A percentile compares a stretch with the other conserved stretches of the same genome.
phyloP scores from a whole-genome alignment of 2,888 invertebrate genomes.

The Tribolium freemani region DNA sequence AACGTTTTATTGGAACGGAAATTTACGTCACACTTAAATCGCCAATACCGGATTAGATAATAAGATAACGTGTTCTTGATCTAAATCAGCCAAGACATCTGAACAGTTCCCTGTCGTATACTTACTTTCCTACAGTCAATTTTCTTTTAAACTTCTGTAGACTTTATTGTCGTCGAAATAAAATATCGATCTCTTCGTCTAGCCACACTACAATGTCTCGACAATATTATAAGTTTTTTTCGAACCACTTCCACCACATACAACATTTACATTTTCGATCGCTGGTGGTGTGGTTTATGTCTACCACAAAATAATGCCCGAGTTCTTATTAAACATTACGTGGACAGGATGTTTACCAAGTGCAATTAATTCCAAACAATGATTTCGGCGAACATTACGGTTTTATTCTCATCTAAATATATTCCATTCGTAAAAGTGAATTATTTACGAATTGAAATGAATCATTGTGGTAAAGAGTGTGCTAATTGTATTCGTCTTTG shows the following conservation, averaged over 20 bases:
- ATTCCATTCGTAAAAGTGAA: neutral
- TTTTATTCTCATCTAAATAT: neutral
- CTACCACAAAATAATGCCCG: neutral
- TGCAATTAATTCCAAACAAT: neutral
- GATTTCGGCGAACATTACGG: neutral
- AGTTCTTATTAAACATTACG: conserved; percentile 3
- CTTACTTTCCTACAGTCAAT: neutral
- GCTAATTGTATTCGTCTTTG: neutral
- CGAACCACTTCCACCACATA: neutral
- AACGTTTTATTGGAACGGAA: no score
- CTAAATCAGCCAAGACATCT: no score
- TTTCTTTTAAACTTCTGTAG: neutral
- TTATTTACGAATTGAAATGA: neutral
- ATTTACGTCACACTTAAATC: no score
- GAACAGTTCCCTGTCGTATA: neutral
- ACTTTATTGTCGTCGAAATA: neutral
- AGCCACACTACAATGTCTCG: neutral
- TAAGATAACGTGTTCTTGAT: no score
- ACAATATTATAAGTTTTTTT: neutral
- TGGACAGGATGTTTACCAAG: conserved; percentile 13
- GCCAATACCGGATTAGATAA: no score
- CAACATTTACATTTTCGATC: neutral
- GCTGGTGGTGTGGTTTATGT: neutral
- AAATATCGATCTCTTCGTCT: neutral
- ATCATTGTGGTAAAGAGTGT: conserved; percentile 5